These are phyloP conservation scores for Agrotis ipsilon DNA, from an alignment of 2,888 invertebrate genomes.

Conservation along the genomic window DNA sequence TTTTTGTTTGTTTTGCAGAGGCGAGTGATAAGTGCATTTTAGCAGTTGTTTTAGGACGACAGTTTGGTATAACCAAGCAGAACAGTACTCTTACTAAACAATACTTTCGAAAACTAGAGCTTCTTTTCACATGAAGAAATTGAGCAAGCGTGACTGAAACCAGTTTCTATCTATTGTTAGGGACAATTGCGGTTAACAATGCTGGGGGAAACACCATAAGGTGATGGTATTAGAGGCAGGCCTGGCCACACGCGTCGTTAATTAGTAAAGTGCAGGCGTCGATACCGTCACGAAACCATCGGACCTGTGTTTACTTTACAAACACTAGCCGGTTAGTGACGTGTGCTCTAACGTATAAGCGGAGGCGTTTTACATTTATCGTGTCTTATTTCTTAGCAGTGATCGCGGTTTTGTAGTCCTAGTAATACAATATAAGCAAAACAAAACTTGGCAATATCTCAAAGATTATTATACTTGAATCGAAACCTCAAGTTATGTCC, in stretches of 20 bases:
- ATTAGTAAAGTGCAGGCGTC: conserved; percentile 72
- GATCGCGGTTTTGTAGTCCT: no score
- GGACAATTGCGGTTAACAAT: not conserved
- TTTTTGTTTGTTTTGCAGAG: conserved; percentile 39
- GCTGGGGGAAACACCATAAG: conserved; percentile 3
- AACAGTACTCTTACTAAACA: no score
- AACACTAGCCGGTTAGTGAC: conserved; percentile 67
- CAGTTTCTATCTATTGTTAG: not conserved
- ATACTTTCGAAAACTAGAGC: not conserved
- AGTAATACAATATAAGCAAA: no score
- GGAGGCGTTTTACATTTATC: conserved; percentile 8
- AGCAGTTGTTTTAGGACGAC: not conserved
- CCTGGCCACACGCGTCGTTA: conserved; percentile 72
- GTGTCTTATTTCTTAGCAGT: no score
- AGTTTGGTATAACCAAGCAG: no score
- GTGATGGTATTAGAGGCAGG: conserved; percentile 24
- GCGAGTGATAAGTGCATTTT: not conserved
- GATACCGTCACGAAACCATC: conserved; percentile 68
- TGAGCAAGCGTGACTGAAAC: not conserved
- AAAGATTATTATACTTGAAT: no score
- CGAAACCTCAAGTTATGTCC: no score
- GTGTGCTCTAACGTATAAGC: conserved; percentile 21
- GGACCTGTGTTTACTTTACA: conserved; percentile 73
- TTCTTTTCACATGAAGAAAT: conserved; percentile 2
- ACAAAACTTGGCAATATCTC: no score